Evolutionary conservation across 2,797 vertebrate genomes (phyloP).

Genomic region (Rachycentron canadum): DNA sequence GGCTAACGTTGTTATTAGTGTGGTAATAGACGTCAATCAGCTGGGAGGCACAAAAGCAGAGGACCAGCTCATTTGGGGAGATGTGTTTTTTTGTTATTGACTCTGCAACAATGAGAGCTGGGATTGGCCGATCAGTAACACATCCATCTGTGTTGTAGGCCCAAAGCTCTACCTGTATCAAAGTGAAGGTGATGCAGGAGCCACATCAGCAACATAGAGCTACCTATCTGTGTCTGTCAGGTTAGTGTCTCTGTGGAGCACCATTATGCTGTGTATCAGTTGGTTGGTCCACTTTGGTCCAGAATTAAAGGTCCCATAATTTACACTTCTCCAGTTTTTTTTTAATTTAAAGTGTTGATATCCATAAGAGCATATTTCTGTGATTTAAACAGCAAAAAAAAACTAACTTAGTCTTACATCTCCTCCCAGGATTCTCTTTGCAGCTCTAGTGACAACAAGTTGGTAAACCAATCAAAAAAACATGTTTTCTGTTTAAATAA

Average conservation of each 20-base stretch:
- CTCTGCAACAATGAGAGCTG: conserved; percentile 16
- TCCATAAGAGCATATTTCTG: too few species aligned
- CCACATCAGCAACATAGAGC: neutral
- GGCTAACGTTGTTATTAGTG: conserved; percentile 28
- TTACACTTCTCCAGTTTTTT: too few species aligned
- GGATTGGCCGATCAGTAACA: conserved; percentile 44
- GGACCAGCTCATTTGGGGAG: conserved; percentile 11
- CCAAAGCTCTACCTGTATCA: conserved; percentile 26
- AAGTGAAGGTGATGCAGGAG: conserved; percentile 5
- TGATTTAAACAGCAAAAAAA: too few species aligned
- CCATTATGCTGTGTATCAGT: too few species aligned
- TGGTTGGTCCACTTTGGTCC: neutral
- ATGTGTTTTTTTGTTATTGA: conserved; percentile 41
- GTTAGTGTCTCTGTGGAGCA: neutral
- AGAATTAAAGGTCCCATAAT: neutral
- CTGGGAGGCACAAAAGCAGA: conserved; percentile 7
- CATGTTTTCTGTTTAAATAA: too few species aligned
- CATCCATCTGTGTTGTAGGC: conserved; percentile 52
- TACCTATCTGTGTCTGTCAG: too few species aligned
- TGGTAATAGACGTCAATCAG: conserved; percentile 42
- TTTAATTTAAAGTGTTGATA: too few species aligned
- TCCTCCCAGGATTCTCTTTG: too few species aligned
- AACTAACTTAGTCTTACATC: too few species aligned
- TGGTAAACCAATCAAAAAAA: too few species aligned
- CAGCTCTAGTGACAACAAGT: too few species aligned